Base-by-base conservation (phyloP, 2,113 vertebrate genomes). In the Fregata magnificens region DNA sequence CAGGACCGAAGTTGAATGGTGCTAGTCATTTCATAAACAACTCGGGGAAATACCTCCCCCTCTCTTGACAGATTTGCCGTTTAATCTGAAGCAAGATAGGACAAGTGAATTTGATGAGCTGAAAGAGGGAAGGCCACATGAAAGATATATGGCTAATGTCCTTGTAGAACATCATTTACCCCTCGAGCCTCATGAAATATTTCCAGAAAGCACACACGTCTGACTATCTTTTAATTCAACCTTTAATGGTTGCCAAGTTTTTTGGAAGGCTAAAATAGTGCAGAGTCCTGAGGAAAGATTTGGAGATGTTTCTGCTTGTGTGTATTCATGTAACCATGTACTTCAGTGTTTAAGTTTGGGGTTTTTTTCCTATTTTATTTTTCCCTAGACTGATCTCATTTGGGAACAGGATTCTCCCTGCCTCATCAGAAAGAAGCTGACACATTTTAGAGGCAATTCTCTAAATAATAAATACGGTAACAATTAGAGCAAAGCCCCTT, bases 191-290 rank as follows among this genome's bases (percentile, higher is more conserved):
- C 20, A 50, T 50, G 31, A 95, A 92, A 58, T 77, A 86, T 50
- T 94, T 91, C 66, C 85, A 90, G 90, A 90, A 90, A 96, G 77
- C 71, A 86, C 29, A 47, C 66, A 70, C 47, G 81, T 87, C 44
- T 87, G 49, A 83, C 82, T 74, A 56, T 22, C 55, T 70, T 49
- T 81, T 59, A 78, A 62, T 66, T 81, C 50, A 88, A 32, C 55
- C 79, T 96, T 93, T 88, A 95, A 63, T 20, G 5, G 16, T 34
- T 81, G 67, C 71, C 82, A 88, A 86, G 50, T 25, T 49, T 76
- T 92, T 91, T 53, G 1, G 20, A 77, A 93, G 38, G 53, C 82
- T 88, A 63, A 77, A 90, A 38, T 4, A 70, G 16, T 58, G 34
- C 44, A 31, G 34, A 87, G 32, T 66, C 16, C 47, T 53, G 40